Conservation (phyloP, 2,113 vertebrate genomes). For the Bungarus multicinctus region DNA sequence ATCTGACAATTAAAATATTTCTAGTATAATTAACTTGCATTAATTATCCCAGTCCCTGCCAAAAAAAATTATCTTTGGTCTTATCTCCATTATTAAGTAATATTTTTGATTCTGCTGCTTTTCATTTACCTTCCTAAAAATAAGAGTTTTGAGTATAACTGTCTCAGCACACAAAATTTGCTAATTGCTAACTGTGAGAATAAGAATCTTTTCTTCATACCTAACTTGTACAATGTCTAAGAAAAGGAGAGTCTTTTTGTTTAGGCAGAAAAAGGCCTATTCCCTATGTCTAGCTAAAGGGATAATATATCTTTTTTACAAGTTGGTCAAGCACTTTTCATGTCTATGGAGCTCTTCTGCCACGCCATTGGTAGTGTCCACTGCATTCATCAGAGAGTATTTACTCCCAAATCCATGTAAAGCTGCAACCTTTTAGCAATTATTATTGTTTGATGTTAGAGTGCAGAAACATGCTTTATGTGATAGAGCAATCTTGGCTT, state of each 20-base stretch:
- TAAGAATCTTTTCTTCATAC: background rate
- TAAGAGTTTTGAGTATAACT: background rate
- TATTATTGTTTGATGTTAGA: background rate
- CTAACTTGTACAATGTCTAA: background rate
- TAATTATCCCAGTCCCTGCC: background rate
- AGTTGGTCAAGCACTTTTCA: background rate
- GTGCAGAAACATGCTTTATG: background rate
- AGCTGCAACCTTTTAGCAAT: background rate
- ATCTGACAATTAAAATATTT: background rate
- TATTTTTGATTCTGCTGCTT: background rate
- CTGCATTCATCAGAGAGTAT: background rate
- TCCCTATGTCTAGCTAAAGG: background rate
- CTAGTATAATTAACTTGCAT: background rate
- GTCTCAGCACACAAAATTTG: background rate
- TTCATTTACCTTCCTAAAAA: background rate
- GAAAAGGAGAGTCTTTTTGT: background rate
- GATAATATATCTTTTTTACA: background rate
- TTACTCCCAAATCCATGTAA: background rate
- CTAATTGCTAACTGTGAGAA: background rate
- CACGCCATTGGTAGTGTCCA: background rate
- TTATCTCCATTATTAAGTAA: background rate
- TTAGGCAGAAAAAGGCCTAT: background rate
- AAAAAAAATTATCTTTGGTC: background rate
- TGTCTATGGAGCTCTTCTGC: background rate
- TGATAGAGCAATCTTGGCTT: background rate